Conservation (phyloP, 1,140 invertebrate genomes). For the Bathynomus jamesi region DNA sequence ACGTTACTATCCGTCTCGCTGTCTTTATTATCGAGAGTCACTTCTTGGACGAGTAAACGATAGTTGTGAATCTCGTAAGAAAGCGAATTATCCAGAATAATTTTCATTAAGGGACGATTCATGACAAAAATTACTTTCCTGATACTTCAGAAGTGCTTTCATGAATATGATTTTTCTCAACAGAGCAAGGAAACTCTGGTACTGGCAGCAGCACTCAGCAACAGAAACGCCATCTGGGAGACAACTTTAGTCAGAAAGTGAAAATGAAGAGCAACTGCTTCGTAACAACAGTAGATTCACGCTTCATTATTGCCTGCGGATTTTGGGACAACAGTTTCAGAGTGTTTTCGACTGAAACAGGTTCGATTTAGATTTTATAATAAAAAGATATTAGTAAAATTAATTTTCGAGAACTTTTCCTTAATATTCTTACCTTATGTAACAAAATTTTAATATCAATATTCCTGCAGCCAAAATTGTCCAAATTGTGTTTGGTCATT, state of each 20-base stretch:
- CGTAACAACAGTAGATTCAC: slow-evolving; percentile 84
- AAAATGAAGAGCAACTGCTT: slow-evolving; percentile 89
- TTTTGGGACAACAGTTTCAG: slow-evolving; percentile 99
- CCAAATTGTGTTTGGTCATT: slow-evolving; percentile 97
- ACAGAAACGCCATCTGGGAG: slow-evolving; percentile 76
- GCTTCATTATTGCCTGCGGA: slow-evolving; percentile 91
- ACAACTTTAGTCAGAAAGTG: slow-evolving; percentile 92
- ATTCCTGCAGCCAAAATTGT: slow-evolving; percentile 90
- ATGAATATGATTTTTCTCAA: too few relatives aligned
- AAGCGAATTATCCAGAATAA: too few relatives aligned
- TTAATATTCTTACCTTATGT: too few relatives aligned
- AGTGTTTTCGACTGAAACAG: slow-evolving; percentile 93
- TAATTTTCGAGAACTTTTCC: background rate
- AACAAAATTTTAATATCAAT: too few relatives aligned
- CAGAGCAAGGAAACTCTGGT: slow-evolving; percentile 31
- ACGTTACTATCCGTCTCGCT: slow-evolving; percentile 42
- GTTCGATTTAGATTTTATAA: slow-evolving; percentile 45
- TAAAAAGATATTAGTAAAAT: background rate
- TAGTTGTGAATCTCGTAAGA: too few relatives aligned
- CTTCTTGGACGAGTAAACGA: too few relatives aligned
- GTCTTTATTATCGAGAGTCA: background rate
- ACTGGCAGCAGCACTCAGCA: slow-evolving; percentile 43
- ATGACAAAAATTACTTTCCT: too few relatives aligned
- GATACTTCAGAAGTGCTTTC: too few relatives aligned
- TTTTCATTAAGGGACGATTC: too few relatives aligned